These are phyloP conservation scores for Lerista edwardsae DNA, from an alignment of 2,797 vertebrate genomes.

Conservation along the genomic window DNA sequence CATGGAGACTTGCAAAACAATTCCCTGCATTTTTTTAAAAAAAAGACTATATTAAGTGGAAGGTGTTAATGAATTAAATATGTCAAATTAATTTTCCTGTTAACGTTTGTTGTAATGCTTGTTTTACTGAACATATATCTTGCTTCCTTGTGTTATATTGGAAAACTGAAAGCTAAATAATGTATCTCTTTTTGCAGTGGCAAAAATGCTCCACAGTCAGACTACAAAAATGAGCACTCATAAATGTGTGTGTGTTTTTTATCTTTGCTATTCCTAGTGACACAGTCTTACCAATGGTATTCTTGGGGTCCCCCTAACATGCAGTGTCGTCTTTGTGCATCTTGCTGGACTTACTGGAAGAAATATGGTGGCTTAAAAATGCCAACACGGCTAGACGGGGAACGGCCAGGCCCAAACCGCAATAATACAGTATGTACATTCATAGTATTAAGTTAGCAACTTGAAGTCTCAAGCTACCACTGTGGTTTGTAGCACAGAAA, in stretches of 20 bases:
- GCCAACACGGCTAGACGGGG: conserved; percentile 95
- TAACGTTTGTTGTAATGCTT: background rate
- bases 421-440: conserved; percentile 86
- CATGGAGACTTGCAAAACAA: background rate
- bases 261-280: conserved; percentile 85
- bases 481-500: background rate
- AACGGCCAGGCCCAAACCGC: conserved; percentile 95
- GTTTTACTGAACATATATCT: background rate
- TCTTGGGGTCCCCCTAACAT: conserved; percentile 99
- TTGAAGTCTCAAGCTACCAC: background rate
- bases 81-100: conserved; percentile 2
- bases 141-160: background rate
- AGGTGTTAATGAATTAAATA: background rate
- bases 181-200: background rate
- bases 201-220: conserved; percentile 50
- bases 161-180: background rate
- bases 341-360: conserved; percentile 99
- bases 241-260: conserved; percentile 79
- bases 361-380: conserved; percentile 98
- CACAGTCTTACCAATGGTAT: conserved; percentile 99
- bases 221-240: conserved; percentile 70
- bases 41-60: background rate
- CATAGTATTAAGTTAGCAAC: background rate
- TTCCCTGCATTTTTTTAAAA: background rate
- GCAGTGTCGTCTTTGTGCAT: conserved; percentile 96